A percentile compares a stretch with the other conserved stretches of the same genome.
These are phyloP conservation scores for Lemur catta DNA, from an alignment of 2,797 vertebrate species.

Conservation along the genomic window DNA sequence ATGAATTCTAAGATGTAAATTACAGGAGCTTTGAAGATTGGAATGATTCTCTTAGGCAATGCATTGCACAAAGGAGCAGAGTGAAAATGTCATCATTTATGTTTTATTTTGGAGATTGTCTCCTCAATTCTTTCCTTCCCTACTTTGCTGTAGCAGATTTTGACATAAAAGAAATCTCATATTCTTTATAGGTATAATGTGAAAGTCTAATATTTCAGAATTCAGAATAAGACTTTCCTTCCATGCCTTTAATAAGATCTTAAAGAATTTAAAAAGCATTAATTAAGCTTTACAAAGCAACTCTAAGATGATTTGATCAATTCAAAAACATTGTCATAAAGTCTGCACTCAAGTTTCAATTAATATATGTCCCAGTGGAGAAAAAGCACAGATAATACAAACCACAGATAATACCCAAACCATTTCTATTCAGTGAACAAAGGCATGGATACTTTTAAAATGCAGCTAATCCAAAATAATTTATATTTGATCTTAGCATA, in stretches of 20 bases:
- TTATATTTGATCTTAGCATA: conserved; percentile 43
- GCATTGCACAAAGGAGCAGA: conserved; percentile 61
- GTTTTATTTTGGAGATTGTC: conserved; percentile 61
- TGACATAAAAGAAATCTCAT: conserved; percentile 56
- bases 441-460: conserved; percentile 7
- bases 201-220: neutral
- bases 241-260: conserved; percentile 44
- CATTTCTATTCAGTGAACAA: conserved; percentile 10
- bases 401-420: neutral
- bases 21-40: conserved; percentile 74
- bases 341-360: conserved; percentile 54
- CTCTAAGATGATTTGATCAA: conserved; percentile 56
- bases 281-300: conserved; percentile 64
- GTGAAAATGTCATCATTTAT: conserved; percentile 76
- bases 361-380: conserved; percentile 2
- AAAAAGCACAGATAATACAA: conserved; percentile 12
- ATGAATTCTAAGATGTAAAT: conserved; percentile 83
- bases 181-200: conserved; percentile 41
- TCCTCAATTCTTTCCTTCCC: conserved; percentile 52
- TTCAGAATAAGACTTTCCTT: conserved; percentile 55
- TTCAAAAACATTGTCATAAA: conserved; percentile 48
- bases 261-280: conserved; percentile 50
- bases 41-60: conserved; percentile 74
- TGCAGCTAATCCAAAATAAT: neutral
- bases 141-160: conserved; percentile 47